phyloP scores from a whole-genome alignment of 2,888 invertebrate species.

The Scaptomyza tumidula region DNA sequence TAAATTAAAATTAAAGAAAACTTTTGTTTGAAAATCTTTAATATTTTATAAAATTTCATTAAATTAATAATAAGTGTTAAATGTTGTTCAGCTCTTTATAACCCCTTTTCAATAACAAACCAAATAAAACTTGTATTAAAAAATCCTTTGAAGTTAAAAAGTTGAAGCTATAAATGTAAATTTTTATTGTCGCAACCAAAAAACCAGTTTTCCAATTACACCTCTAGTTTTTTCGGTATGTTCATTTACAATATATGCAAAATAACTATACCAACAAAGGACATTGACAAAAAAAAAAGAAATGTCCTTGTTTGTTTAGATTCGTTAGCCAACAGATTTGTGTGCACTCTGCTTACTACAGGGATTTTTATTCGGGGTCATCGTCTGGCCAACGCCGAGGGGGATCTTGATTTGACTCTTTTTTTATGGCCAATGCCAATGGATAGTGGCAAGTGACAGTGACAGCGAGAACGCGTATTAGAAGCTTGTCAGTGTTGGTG shows the following conservation, averaged over 20 bases:
- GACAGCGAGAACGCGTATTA: conserved; percentile 20
- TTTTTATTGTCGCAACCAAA: background rate
- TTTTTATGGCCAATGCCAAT: conserved; percentile 37
- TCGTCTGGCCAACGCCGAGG: conserved; percentile 35
- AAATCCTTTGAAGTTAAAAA: too few species aligned
- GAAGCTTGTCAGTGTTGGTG: conserved; percentile 22
- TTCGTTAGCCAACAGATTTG: conserved; percentile 34
- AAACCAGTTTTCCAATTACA: background rate
- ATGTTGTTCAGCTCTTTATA: too few species aligned
- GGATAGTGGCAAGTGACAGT: conserved; percentile 26
- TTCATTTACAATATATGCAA: conserved; percentile 5
- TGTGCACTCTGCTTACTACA: conserved; percentile 1
- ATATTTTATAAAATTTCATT: too few species aligned
- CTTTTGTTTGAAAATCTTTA: too few species aligned
- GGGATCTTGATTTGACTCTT: conserved; percentile 42
- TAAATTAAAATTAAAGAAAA: too few species aligned
- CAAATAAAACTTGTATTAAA: background rate
- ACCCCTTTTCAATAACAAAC: too few species aligned
- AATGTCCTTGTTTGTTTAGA: conserved; percentile 13
- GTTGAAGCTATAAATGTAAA: too few species aligned
- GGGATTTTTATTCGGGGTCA: conserved; percentile 38
- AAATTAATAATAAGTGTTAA: too few species aligned
- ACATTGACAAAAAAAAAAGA: conserved; percentile 12
- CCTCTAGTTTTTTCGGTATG: background rate
- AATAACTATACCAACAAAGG: background rate